These are phyloP conservation scores for Turritopsis rubra DNA, from an alignment of 30 jellyfish, hydroid and myxozoan species.

Conservation along the genomic window DNA sequence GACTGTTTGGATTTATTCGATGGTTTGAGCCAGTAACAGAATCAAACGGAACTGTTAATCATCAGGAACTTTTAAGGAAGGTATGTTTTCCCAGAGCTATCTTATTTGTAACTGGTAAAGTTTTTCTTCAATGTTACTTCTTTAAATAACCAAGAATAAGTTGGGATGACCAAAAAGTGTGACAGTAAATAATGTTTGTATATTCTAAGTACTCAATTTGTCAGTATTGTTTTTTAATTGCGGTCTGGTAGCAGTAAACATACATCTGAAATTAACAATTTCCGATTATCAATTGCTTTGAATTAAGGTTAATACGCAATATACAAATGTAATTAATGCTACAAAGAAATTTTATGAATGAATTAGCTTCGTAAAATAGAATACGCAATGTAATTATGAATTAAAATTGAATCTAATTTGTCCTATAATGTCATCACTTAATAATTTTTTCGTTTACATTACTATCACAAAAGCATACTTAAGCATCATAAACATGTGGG, in stretches of 20 bases:
- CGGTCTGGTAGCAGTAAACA: not conserved
- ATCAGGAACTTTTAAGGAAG: slow-evolving; percentile 73
- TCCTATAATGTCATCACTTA: not conserved
- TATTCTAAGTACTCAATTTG: not conserved
- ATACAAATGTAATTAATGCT: not conserved
- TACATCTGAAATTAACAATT: not conserved
- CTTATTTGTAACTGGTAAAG: not conserved
- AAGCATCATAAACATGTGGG: not conserved
- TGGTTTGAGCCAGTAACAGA: slow-evolving; percentile 89
- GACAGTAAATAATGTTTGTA: too few species aligned
- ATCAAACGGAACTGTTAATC: slow-evolving; percentile 42
- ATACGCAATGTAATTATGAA: not conserved
- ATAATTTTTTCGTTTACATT: too few species aligned
- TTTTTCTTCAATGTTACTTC: too few species aligned
- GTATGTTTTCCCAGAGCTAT: slow-evolving; percentile 21
- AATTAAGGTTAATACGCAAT: not conserved
- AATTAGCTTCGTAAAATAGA: not conserved
- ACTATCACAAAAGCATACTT: not conserved
- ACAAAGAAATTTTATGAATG: not conserved
- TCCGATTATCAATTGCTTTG: not conserved
- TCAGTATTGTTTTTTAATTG: not conserved
- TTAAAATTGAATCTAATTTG: not conserved
- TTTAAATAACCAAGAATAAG: too few species aligned
- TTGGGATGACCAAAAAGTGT: too few species aligned
- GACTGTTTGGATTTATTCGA: slow-evolving; percentile 95